Evolutionary conservation across 2,888 invertebrate genomes (phyloP), one percentile per base, ranked within the genome.

Genomic region (Sturmia bella): DNA sequence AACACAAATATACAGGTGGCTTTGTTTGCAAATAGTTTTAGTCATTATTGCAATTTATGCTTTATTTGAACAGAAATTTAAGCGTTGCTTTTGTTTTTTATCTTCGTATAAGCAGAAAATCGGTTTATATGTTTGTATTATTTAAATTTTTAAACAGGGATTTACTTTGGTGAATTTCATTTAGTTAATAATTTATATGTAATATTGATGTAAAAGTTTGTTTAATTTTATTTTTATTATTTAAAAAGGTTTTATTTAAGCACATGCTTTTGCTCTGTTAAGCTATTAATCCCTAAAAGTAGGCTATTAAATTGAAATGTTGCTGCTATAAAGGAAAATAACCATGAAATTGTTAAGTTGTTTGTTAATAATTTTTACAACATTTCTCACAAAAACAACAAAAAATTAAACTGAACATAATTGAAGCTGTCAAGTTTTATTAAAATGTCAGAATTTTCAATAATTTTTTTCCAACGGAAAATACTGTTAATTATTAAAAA

Each of bases 301-400:
- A 45, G 68, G 54, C 68, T 43, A 56, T 13, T 13, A 12, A 17
- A 43, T 56, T 43, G 32, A 3, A 19, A 15, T 41, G 17, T 15
- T 43, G 27, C 27, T 59, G 15, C 69, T 61, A 43, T 3, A 68
- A 69, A 37, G 66, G 37, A 13, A 73, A 79, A 52, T 61, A 52
- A 13, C 78, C 72, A 39, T 79, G 66, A 72, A 72, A 52, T 79
- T 64, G 50, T 79, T 73, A 73, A 73, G 64, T 72, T 70, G 32
- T 72, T 37, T 57, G 39, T 5, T 27, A 19, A 57, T 39, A 32
- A 59, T 68, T 66, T 66, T 63, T 45, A n/a, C 15, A 45, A 2
- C 45, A 45, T 37, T 56, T 12, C 15, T 32, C 45, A 37, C 7
- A 13, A 12, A 27, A 5, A 32, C 4, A 5, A 15, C 32, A 39